Base-by-base conservation (phyloP, 1,140 invertebrate genomes). In the Octopus sinensis region DNA sequence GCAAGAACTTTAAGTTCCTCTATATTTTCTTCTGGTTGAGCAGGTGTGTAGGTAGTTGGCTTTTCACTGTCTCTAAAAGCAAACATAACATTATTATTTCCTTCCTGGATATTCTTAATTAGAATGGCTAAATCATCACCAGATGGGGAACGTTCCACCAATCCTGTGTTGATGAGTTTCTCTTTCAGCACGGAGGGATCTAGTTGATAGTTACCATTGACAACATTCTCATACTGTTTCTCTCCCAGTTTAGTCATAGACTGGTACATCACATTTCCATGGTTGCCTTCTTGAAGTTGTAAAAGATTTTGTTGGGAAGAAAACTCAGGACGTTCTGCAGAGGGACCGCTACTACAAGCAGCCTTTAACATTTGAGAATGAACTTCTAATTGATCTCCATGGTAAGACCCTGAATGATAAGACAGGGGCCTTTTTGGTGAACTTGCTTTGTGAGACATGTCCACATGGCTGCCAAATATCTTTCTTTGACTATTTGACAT, bases 141-240 rank as follows among this genome's bases (percentile, higher is more conserved):
- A 43, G 43, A 62, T 17, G 71, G 78, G 5, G 54, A 30, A 10
- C 86, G 84, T 75, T 85, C 84, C 4, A 84, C 88, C 52, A 89
- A 73, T 13, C 88, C 88, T 10, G 88, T 89, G 43, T 82, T 85
- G 51, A 88, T 81, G 30, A 89, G 81, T 78, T 87, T 89, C 54
- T 88, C 84, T 75, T 86, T 87, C n/a, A 89, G 83, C 10, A 88
- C 75, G 53, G 85, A 81, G 51, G 87, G 87, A 68, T 89, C 88
- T 4, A 89, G 84, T 43, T 88, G 86, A 81, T 89, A 89, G 76
- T 88, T 87, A 68, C 87, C 87, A 81, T 87, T 85, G 0, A 81
- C 80, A 76, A 81, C 80, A 77, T 81, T 81, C 9, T 73, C 62
- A 54, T 81, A 81, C 73, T 81, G 73, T 30, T 81, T 54, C 30